Evolutionary conservation across 2,888 invertebrate genomes (phyloP).

Genomic region (Spilarctia lutea): DNA sequence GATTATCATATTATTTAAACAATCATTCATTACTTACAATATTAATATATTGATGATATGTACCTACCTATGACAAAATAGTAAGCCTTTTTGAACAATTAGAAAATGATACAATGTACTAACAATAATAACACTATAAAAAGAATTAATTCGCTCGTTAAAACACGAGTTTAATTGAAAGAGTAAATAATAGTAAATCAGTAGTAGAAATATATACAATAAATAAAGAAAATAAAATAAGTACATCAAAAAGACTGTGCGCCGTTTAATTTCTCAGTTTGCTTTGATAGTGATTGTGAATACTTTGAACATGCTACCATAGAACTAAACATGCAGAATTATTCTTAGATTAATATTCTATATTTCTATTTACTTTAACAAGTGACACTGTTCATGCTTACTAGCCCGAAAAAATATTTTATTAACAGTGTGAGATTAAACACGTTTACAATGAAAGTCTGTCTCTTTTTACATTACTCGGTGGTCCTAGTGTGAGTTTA

Average conservation of each 20-base stretch:
- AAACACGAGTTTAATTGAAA: slow-evolving; percentile 53
- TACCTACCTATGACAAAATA: slow-evolving; percentile 51
- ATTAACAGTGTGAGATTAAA: neutral
- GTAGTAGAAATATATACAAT: too few species aligned
- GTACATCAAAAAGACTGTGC: neutral
- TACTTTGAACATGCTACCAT: slow-evolving; percentile 1
- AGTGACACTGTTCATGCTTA: neutral
- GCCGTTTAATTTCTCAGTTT: neutral
- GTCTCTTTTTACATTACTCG: neutral
- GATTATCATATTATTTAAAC: slow-evolving; percentile 55
- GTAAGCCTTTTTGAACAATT: slow-evolving; percentile 51
- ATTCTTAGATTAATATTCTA: neutral
- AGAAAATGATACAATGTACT: slow-evolving; percentile 45
- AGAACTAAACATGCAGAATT: slow-evolving; percentile 2
- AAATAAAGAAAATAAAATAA: slow-evolving; percentile 3
- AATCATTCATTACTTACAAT: slow-evolving; percentile 53
- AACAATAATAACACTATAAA: slow-evolving; percentile 36
- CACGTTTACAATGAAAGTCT: neutral
- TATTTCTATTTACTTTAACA: neutral
- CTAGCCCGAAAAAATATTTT: neutral
- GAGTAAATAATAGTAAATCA: slow-evolving; percentile 3
- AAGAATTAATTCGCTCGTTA: slow-evolving; percentile 52
- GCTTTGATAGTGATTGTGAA: neutral
- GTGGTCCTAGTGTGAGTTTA: neutral
- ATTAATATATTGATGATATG: slow-evolving; percentile 61